Percentiles rank a stretch among this genome's conserved stretches.
phyloP scores from a whole-genome alignment of 2,113 vertebrate species.

The Sinocyclocheilus maitianheensis region DNA sequence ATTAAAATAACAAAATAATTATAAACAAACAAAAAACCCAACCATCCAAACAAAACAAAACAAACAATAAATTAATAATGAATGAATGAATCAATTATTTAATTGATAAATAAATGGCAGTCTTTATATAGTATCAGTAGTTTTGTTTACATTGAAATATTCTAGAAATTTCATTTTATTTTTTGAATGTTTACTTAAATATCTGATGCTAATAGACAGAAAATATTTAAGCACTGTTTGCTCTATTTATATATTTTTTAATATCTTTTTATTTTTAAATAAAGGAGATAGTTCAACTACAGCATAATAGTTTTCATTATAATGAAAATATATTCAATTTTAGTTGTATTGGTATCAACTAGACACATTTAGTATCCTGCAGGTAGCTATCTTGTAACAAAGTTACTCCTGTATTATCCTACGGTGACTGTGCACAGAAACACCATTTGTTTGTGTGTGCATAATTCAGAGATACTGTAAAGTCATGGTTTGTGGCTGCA shows the following conservation, averaged over 20 bases:
- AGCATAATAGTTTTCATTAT: not conserved
- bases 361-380: not conserved
- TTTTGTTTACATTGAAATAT: too few relatives aligned
- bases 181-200: not conserved
- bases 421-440: not conserved
- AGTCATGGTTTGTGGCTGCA: slow-evolving; percentile 49
- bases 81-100: too few relatives aligned
- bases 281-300: not conserved
- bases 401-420: not conserved
- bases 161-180: too few relatives aligned
- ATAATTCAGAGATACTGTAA: slow-evolving; percentile 62
- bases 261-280: not conserved
- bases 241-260: not conserved
- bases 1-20: too few relatives aligned
- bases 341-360: not conserved
- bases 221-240: not conserved
- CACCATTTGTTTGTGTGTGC: slow-evolving; percentile 30
- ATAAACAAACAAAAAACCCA: too few relatives aligned
- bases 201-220: not conserved
- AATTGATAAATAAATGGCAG: too few relatives aligned
- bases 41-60: too few relatives aligned
- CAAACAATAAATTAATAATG: too few relatives aligned
- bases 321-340: not conserved
- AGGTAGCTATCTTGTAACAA: not conserved
- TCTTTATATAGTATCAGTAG: too few relatives aligned